These are phyloP conservation scores for Nothobranchius furzeri DNA, from an alignment of 2,113 vertebrate species.

Conservation along the genomic window DNA sequence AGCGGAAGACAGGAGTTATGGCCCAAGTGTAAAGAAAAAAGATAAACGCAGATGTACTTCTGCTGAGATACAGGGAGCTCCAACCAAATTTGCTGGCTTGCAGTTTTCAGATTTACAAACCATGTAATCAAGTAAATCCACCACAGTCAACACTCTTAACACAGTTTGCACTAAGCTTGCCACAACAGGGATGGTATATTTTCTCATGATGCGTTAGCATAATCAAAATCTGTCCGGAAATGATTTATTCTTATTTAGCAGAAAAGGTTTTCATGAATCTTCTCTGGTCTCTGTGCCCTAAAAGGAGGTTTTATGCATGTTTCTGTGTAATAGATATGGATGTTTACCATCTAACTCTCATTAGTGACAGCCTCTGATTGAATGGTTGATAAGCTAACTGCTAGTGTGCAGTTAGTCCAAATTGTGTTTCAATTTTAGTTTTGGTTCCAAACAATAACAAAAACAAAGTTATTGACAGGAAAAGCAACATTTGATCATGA, in stretches of 20 bases:
- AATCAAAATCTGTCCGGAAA: not conserved
- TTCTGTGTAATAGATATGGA: no score
- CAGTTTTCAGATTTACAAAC: conserved; percentile 59
- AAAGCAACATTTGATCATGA: no score
- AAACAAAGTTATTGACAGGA: no score
- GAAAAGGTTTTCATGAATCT: no score
- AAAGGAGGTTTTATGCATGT: no score
- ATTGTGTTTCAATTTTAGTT: no score
- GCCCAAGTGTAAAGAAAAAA: conserved; percentile 50
- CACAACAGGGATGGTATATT: not conserved
- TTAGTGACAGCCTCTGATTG: no score
- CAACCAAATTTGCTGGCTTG: conserved; percentile 49
- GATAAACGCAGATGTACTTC: conserved; percentile 44
- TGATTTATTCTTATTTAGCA: conserved; percentile 22
- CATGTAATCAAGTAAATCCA: conserved; percentile 46
- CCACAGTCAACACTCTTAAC: conserved; percentile 17
- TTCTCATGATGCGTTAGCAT: not conserved
- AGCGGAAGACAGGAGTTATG: conserved; percentile 48
- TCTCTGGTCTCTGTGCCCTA: no score
- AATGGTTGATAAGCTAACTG: no score
- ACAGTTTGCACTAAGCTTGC: conserved; percentile 17
- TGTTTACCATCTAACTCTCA: no score
- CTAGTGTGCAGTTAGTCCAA: no score
- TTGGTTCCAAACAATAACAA: no score
- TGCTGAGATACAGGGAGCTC: conserved; percentile 31